Evolutionary conservation across 2,113 vertebrate genomes (phyloP).

Genomic region (Seriola dumerili): DNA sequence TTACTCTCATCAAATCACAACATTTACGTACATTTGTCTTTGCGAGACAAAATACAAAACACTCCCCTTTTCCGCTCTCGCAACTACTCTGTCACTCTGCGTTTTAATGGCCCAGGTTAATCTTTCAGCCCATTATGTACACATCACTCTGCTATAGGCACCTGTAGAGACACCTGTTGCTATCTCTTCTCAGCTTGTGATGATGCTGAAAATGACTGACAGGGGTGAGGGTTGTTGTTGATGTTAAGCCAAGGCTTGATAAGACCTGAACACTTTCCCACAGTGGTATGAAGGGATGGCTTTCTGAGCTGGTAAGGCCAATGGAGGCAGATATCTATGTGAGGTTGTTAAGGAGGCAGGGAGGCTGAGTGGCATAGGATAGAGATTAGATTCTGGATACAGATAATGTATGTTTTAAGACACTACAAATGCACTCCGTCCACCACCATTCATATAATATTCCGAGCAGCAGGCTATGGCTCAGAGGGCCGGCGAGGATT

Average conservation of each 20-base stretch:
- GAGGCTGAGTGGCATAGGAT: not conserved
- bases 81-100: not conserved
- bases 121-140: not conserved
- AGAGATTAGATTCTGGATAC: not conserved
- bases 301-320: not conserved
- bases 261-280: not conserved
- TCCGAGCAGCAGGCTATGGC: not conserved
- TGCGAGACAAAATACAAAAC: conserved; percentile 3
- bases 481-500: not conserved
- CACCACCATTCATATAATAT: not conserved
- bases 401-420: not conserved
- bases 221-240: not conserved
- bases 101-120: not conserved
- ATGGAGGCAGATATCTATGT: not conserved
- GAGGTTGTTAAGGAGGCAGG: not conserved
- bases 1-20: not conserved
- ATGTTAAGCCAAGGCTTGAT: not conserved
- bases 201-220: conserved; percentile 21
- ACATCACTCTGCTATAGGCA: conserved; percentile 5
- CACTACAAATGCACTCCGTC: not conserved
- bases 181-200: conserved; percentile 9
- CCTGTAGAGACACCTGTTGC: not conserved
- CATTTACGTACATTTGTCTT: not conserved
- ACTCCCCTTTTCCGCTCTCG: not conserved
- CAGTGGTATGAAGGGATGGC: not conserved